phyloP scores from a whole-genome alignment of 2,888 invertebrate genomes.

The Cheilosia variabilis region DNA sequence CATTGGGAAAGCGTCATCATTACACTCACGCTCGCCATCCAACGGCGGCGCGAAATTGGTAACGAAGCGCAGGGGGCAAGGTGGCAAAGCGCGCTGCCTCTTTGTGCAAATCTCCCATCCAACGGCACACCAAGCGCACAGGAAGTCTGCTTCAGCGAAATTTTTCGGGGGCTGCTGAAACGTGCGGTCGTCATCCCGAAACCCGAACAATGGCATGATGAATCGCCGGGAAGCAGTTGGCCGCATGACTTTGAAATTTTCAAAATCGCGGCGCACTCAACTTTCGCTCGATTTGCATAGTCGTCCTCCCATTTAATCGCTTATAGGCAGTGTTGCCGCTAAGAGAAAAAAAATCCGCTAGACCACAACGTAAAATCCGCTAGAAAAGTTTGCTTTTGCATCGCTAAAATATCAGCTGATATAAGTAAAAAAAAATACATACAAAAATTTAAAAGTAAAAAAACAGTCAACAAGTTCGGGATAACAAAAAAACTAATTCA shows the following conservation, averaged over 20 bases:
- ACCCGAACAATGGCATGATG: slow-evolving; percentile 44
- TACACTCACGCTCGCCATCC: slow-evolving; percentile 28
- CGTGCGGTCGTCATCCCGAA: slow-evolving; percentile 48
- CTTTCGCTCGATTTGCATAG: slow-evolving; percentile 66
- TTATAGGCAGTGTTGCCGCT: no score
- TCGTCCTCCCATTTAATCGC: slow-evolving; percentile 17
- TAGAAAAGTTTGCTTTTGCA: no score
- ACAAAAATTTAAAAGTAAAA: no score
- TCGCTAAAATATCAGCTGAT: no score
- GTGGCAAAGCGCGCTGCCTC: slow-evolving; percentile 19
- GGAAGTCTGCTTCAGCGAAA: slow-evolving; percentile 52
- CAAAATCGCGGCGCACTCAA: slow-evolving; percentile 41
- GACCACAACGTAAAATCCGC: no score
- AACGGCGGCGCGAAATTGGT: slow-evolving; percentile 45
- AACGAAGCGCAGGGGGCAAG: neutral
- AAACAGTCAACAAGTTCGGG: no score
- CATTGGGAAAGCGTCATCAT: slow-evolving; percentile 63
- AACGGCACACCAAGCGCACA: slow-evolving; percentile 5
- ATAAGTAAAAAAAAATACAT: no score
- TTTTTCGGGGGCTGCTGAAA: slow-evolving; percentile 30
- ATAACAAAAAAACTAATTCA: no score
- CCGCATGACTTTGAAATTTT: slow-evolving; percentile 40
- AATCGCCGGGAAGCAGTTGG: slow-evolving; percentile 45
- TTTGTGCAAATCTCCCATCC: slow-evolving; percentile 10
- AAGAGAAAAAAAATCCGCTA: no score